A percentile compares a stretch with the other conserved stretches of the same genome.
Conservation (phyloP, 2,888 invertebrate genomes). For the Drosophila pseudotalamancana region DNA sequence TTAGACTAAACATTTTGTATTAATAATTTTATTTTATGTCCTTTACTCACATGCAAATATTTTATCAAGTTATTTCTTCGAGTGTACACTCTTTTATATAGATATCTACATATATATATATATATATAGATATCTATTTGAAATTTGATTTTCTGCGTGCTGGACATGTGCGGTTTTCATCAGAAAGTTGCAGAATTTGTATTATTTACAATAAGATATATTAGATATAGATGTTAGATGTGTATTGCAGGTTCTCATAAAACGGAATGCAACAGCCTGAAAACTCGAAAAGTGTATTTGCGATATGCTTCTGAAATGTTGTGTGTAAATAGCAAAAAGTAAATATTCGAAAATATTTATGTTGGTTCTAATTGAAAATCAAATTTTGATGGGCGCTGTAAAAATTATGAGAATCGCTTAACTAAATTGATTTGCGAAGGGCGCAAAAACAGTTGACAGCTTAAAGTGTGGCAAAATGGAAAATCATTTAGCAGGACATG, state of each 20-base stretch:
- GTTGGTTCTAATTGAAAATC: slow-evolving; percentile 12
- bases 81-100: background rate
- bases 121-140: too few species aligned
- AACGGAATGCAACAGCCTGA: slow-evolving; percentile 20
- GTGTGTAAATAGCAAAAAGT: slow-evolving; percentile 32
- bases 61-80: background rate
- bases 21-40: too few species aligned
- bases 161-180: slow-evolving; percentile 40
- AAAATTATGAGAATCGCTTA: slow-evolving; percentile 23
- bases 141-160: slow-evolving; percentile 50
- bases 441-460: slow-evolving; percentile 48
- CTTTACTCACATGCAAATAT: too few species aligned
- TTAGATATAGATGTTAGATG: slow-evolving; percentile 9
- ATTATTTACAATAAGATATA: slow-evolving; percentile 50
- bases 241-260: slow-evolving; percentile 11
- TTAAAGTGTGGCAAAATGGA: slow-evolving; percentile 34
- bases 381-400: slow-evolving; percentile 33
- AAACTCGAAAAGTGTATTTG: slow-evolving; percentile 58
- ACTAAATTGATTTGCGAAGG: slow-evolving; percentile 51
- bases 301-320: slow-evolving; percentile 48
- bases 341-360: slow-evolving; percentile 4
- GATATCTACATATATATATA: background rate
- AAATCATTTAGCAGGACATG: slow-evolving; percentile 42
- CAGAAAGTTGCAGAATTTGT: slow-evolving; percentile 38
- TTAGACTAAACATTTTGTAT: too few species aligned